Conservation (phyloP, 2,113 vertebrate genomes). For the Apistogramma diplotaenia region DNA sequence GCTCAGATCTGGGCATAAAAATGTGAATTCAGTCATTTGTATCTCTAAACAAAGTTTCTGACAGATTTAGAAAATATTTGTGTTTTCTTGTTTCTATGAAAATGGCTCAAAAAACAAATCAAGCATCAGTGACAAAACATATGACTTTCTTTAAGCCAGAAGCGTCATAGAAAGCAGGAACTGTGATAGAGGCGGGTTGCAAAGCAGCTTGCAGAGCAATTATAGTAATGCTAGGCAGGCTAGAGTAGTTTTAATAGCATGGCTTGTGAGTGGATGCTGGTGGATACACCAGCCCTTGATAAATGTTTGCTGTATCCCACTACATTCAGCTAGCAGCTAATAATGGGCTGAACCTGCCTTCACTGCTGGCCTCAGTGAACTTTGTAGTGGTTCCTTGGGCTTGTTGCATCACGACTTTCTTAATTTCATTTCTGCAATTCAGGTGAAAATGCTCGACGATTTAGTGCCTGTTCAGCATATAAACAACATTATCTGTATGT, state of each 20-base stretch:
- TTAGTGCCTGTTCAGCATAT: background rate
- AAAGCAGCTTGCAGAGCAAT: background rate
- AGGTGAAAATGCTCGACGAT: too few species aligned
- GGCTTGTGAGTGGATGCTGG: background rate
- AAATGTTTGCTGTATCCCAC: background rate
- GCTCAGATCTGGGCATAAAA: too few species aligned
- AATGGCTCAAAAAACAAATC: too few species aligned
- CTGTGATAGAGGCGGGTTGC: background rate
- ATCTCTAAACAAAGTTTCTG: too few species aligned
- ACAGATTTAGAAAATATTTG: too few species aligned
- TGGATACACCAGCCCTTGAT: background rate
- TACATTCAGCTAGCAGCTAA: background rate
- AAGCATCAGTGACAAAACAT: background rate
- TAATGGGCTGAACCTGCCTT: accelerated
- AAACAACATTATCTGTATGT: background rate
- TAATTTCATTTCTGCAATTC: too few species aligned
- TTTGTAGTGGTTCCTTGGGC: too few species aligned
- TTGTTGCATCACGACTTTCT: too few species aligned
- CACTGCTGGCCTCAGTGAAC: background rate
- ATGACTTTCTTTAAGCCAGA: background rate
- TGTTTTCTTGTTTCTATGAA: background rate
- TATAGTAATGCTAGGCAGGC: background rate
- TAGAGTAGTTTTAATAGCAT: background rate
- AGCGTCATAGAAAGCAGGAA: background rate
- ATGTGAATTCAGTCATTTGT: too few species aligned